Evolutionary conservation across 2,113 vertebrate species (phyloP).

Genomic region (Argyrosomus japonicus): DNA sequence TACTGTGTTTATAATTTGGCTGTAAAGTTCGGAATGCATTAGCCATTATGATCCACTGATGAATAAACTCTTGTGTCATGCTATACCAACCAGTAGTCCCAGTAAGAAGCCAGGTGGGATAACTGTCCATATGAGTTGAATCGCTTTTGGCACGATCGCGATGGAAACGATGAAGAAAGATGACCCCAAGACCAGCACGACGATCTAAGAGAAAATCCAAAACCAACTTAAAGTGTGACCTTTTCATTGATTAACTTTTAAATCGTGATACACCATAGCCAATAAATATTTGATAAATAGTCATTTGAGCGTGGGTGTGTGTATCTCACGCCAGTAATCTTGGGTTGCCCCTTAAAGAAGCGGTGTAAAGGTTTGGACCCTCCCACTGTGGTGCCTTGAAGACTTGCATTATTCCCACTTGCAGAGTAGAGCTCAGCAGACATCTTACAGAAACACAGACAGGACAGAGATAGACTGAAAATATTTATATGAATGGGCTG

Average conservation of each 20-base stretch:
- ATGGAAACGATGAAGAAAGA: constrained; percentile 34
- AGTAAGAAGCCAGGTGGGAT: constrained; percentile 29
- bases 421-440: constrained; percentile 48
- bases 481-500: background rate
- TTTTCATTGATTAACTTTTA: background rate
- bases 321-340: constrained; percentile 74
- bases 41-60: background rate
- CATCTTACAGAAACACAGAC: constrained; percentile 53
- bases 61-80: background rate
- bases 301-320: background rate
- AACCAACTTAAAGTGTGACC: background rate
- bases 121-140: rapidly evolving
- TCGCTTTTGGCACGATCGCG: rapidly evolving
- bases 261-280: background rate
- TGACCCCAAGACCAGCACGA: constrained; percentile 50
- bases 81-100: constrained; percentile 72
- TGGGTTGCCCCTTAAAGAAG: constrained; percentile 82
- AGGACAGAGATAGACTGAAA: background rate
- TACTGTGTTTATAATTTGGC: too few species aligned
- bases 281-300: background rate
- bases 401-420: constrained; percentile 29
- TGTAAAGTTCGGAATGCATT: background rate
- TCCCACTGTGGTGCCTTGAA: constrained; percentile 56
- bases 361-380: constrained; percentile 82
- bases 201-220: constrained; percentile 41